Evolutionary conservation across 2,888 invertebrate genomes (phyloP), one percentile per base, ranked within the genome.

Genomic region (Danaus chrysippus): DNA sequence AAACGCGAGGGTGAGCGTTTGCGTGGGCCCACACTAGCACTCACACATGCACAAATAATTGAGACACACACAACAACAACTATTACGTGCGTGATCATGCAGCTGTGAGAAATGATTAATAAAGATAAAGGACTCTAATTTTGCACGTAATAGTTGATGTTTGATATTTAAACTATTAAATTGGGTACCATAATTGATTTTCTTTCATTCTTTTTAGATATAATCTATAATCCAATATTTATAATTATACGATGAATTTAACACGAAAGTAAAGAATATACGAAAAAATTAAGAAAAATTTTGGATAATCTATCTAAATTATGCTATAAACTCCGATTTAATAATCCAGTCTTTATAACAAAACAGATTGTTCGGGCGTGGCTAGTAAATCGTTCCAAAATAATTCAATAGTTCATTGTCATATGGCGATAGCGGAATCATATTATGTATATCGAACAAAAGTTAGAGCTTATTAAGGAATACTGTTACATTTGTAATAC

Each of bases 1-100:
- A 88, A 91, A 89, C 81, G 79, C 81, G 86, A 89, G 88, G 89
- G 90, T 86, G 82, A 81, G 71, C 79, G 75, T 75, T 74, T 71
- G 68, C 65, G 68, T 82, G 81, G 81, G 86, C 78, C 76, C 77
- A 66, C 74, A 78, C 76, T 74, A 71, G 70, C 66, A 67, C 70
- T 63, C 69, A 70, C 67, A 68, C 69, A 65, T 59, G 62, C 63
- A 63, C 56, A 17, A 49, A 17, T 17, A 49, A 49, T 49, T 49
- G 49, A 49, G 49, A 49, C 58, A 42, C 55, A 55, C 59, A 61
- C 13, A 15, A 34, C 44, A 43, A 49, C 57, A 15, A 11, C 23
- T 34, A 49, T 17, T 23, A n/a, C 23, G 53, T 63, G 65, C 61
- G 56, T 59, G 61, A 63, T 54, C 58, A 59, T 65, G 61, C 58